Evolutionary conservation across 2,113 vertebrate species (phyloP).

Genomic region (Nansenia antarctica): DNA sequence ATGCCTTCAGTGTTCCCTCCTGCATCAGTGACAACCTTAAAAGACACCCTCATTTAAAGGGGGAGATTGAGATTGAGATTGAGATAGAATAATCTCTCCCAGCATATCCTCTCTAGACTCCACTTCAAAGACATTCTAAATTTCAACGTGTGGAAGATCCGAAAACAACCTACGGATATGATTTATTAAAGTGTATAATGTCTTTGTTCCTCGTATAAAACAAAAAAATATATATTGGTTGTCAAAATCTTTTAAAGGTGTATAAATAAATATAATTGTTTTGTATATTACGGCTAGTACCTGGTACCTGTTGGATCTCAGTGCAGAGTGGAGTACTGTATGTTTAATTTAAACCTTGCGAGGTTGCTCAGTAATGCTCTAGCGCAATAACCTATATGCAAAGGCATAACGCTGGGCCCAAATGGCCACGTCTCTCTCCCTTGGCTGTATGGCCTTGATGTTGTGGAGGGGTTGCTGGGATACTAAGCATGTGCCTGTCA

Average conservation of each 20-base stretch:
- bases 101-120: background rate
- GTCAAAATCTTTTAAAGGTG: background rate
- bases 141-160: background rate
- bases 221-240: no score
- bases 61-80: no score
- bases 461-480: conserved; percentile 9
- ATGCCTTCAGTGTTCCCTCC: background rate
- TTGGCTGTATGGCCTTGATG: background rate
- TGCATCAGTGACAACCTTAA: no score
- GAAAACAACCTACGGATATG: background rate
- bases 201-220: background rate
- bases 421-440: background rate
- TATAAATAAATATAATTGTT: conserved; percentile 27
- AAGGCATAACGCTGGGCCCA: background rate
- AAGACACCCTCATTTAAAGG: background rate
- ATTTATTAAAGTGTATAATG: conserved; percentile 2
- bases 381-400: background rate
- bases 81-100: no score
- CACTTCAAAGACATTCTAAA: background rate
- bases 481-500: background rate
- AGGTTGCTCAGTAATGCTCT: background rate
- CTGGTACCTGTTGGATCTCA: background rate
- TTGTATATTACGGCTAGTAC: background rate
- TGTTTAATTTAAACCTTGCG: background rate
- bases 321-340: no score